Evolutionary conservation across 2,113 vertebrate genomes (phyloP).

Genomic region (Zosterops pallidus): DNA sequence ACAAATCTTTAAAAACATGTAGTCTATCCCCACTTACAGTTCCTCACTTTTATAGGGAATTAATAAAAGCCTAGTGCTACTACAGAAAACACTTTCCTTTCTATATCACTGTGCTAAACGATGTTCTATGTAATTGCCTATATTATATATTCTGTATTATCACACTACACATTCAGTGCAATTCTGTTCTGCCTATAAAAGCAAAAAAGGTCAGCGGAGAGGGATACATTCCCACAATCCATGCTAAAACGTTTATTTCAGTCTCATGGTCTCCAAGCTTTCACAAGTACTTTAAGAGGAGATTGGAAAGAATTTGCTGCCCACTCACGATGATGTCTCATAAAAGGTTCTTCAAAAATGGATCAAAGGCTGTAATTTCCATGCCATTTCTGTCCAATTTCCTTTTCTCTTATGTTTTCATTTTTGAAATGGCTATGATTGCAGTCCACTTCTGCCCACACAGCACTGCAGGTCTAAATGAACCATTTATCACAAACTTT

Average conservation of each 20-base stretch:
- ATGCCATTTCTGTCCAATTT: slow-evolving; percentile 81
- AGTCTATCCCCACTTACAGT: not conserved
- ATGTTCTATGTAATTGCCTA: not conserved
- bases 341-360: slow-evolving; percentile 70
- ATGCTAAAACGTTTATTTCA: slow-evolving; percentile 65
- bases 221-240: slow-evolving; percentile 48
- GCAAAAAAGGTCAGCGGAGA: slow-evolving; percentile 45
- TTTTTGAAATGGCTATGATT: slow-evolving; percentile 79
- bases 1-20: not conserved
- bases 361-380: slow-evolving; percentile 81
- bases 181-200: slow-evolving; percentile 50
- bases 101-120: not conserved
- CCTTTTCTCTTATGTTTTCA: slow-evolving; percentile 79
- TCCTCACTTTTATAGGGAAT: not conserved
- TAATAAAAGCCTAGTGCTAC: not conserved
- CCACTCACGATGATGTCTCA: slow-evolving; percentile 73
- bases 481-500: slow-evolving; percentile 77
- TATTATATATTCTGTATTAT: not conserved
- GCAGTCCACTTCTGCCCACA: slow-evolving; percentile 79
- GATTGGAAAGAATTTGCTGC: slow-evolving; percentile 72
- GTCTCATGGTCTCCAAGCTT: slow-evolving; percentile 60
- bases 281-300: slow-evolving; percentile 69
- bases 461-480: slow-evolving; percentile 77
- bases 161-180: slow-evolving; percentile 48
- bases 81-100: slow-evolving; percentile 30